phyloP scores from a whole-genome alignment of 2,113 vertebrate genomes.

The Deroptyus accipitrinus region DNA sequence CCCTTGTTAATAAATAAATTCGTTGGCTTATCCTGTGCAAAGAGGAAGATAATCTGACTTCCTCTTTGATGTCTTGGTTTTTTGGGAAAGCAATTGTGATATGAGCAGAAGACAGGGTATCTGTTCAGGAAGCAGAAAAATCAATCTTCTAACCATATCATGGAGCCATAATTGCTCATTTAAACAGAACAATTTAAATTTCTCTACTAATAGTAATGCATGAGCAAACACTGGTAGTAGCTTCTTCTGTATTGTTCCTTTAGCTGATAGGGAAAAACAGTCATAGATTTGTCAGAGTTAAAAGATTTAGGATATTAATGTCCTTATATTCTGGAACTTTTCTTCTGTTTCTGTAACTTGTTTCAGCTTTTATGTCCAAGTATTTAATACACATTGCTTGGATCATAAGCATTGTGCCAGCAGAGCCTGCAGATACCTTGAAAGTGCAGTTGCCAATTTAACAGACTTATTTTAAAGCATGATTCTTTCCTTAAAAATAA shows the following conservation, averaged over 20 bases:
- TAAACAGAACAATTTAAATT: background rate
- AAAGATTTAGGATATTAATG: background rate
- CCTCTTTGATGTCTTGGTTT: background rate
- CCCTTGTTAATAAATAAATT: background rate
- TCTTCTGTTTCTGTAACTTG: background rate
- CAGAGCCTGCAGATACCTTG: background rate
- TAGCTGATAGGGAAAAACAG: background rate
- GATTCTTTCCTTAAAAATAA: background rate
- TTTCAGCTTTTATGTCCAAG: background rate
- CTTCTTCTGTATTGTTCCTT: background rate
- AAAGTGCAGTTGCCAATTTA: background rate
- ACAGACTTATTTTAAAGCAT: background rate
- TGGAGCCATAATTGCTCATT: background rate
- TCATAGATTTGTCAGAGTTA: background rate
- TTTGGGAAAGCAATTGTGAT: background rate
- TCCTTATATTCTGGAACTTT: background rate
- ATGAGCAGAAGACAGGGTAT: background rate
- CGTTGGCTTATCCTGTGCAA: background rate
- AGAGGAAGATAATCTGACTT: background rate
- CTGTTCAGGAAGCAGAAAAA: background rate
- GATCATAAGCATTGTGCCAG: accelerated
- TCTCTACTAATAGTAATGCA: background rate
- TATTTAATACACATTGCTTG: background rate
- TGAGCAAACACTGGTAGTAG: background rate
- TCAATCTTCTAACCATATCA: background rate